Conservation (phyloP, 2,888 invertebrate genomes). For the Drosophila atripex region DNA sequence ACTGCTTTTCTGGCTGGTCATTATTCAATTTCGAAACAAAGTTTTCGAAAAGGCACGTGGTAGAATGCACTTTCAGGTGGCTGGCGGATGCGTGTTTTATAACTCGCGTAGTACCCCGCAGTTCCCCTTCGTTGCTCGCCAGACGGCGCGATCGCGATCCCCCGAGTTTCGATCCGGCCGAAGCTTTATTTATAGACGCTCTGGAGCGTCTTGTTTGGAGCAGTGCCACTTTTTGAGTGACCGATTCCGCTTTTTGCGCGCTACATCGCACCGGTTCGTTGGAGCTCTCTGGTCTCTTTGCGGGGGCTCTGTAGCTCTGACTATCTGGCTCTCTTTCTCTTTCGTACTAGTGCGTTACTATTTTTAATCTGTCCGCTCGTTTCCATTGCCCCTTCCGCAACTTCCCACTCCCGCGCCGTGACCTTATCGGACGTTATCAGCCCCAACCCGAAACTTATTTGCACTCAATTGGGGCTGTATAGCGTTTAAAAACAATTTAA, state of each 20-base stretch:
- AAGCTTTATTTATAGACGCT: slow-evolving; percentile 20
- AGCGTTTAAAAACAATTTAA: not conserved
- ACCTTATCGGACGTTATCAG: slow-evolving; percentile 40
- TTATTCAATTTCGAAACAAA: not conserved
- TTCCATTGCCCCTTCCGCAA: not conserved
- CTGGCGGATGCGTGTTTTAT: slow-evolving; percentile 43
- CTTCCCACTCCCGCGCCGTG: not conserved
- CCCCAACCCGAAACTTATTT: slow-evolving; percentile 11
- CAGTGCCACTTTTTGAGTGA: slow-evolving; percentile 62
- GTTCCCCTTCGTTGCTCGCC: not conserved
- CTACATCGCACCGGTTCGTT: not conserved
- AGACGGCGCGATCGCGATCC: slow-evolving; percentile 4
- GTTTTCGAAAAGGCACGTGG: slow-evolving; percentile 53
- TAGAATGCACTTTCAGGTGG: slow-evolving; percentile 59
- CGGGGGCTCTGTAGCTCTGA: slow-evolving; percentile 27
- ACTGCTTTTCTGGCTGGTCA: slow-evolving; percentile 28
- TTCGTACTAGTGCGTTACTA: slow-evolving; percentile 20
- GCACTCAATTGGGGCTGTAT: not conserved
- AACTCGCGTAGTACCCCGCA: slow-evolving; percentile 45
- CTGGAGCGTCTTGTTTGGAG: slow-evolving; percentile 52
- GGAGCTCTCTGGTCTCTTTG: slow-evolving; percentile 27
- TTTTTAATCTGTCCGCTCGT: slow-evolving; percentile 36
- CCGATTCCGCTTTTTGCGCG: not conserved
- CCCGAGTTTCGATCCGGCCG: slow-evolving; percentile 1
- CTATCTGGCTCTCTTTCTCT: slow-evolving; percentile 29